Evolutionary conservation across 2,113 vertebrate genomes (phyloP).

Genomic region (Oenanthe oenanthe): DNA sequence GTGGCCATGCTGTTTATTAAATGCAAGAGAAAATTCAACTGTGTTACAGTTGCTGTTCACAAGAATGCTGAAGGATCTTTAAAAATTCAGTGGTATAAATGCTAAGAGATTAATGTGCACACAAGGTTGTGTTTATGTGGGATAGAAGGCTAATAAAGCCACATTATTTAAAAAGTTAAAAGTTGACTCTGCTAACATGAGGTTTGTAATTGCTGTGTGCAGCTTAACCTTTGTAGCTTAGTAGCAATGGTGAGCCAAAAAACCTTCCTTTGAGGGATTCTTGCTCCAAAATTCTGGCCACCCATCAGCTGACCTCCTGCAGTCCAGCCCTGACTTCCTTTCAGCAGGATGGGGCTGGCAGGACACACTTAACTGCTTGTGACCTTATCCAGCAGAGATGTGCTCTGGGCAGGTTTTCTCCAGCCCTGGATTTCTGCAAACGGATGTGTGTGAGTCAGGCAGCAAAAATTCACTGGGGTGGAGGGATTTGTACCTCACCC

Average conservation of each 20-base stretch:
- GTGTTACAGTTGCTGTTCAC: accelerated
- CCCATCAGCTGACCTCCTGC: not conserved
- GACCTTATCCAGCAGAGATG: conserved; percentile 15
- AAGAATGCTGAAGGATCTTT: not conserved
- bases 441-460: not conserved
- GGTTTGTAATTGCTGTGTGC: not conserved
- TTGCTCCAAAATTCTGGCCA: not conserved
- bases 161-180: not conserved
- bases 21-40: not conserved
- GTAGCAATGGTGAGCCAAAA: not conserved
- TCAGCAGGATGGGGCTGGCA: not conserved
- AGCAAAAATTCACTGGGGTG: not conserved
- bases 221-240: conserved; percentile 23
- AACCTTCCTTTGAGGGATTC: not conserved
- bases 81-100: not conserved
- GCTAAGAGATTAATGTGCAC: not conserved
- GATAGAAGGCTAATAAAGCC: not conserved
- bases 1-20: not conserved
- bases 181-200: not conserved
- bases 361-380: not conserved
- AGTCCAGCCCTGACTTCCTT: conserved; percentile 5
- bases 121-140: not conserved
- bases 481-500: not conserved
- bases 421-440: not conserved
- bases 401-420: not conserved